Conservation (phyloP, 2,113 vertebrate species). For the Pelvicachromis taeniatus region DNA sequence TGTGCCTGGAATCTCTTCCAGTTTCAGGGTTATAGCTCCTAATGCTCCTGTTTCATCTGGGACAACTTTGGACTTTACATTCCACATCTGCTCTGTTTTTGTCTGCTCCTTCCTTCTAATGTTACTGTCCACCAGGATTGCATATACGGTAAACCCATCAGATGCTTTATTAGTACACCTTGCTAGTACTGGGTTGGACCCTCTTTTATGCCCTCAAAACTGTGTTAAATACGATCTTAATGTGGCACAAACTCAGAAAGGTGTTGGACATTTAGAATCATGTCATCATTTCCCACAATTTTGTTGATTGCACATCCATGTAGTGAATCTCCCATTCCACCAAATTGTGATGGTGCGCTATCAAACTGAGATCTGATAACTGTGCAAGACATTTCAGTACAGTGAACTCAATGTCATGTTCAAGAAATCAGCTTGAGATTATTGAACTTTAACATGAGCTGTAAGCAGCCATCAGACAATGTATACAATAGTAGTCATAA, state of each 20-base stretch:
- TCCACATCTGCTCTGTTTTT: background rate
- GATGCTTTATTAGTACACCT: background rate
- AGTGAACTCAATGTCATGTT: background rate
- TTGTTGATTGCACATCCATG: background rate
- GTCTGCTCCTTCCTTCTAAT: background rate
- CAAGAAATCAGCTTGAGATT: background rate
- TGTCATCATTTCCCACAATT: background rate
- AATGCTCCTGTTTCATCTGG: background rate
- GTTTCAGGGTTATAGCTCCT: background rate
- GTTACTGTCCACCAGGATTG: background rate
- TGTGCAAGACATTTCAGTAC: rapidly evolving
- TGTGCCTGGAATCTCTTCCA: background rate
- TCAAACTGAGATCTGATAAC: background rate
- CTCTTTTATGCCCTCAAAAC: background rate
- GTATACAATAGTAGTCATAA: too few species aligned
- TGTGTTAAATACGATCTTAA: background rate
- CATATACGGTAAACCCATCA: background rate
- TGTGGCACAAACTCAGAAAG: background rate
- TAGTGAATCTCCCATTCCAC: rapidly evolving
- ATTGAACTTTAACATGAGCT: background rate
- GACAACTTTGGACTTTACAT: background rate
- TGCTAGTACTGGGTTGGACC: background rate
- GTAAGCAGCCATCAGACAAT: rapidly evolving
- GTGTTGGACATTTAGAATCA: background rate
- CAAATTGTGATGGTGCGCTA: background rate